phyloP scores from a whole-genome alignment of 2,797 vertebrate species.

The Cetoscarus ocellatus region DNA sequence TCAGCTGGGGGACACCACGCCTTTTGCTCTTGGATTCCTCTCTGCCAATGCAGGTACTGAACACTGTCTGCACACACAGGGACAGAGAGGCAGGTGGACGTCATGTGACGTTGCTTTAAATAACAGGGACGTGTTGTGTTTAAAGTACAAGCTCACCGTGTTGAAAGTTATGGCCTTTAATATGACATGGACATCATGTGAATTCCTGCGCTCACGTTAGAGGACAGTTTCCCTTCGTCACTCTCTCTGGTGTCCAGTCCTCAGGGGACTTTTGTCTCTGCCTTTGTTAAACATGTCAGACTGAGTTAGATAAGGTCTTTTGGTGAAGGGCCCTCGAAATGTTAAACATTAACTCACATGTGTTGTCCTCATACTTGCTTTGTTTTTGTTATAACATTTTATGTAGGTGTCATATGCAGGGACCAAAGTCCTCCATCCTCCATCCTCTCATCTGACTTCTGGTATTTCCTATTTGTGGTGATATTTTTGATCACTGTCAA shows the following conservation, averaged over 20 bases:
- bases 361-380: conserved; percentile 3
- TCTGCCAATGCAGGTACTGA: conserved; percentile 89
- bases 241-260: background rate
- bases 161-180: background rate
- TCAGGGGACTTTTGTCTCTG: conserved; percentile 1
- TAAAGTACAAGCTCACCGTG: conserved; percentile 9
- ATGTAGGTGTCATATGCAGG: background rate
- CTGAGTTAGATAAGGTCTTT: conserved; percentile 63
- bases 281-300: conserved; percentile 37
- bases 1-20: conserved; percentile 95
- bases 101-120: conserved; percentile 25
- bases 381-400: background rate
- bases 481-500: no score
- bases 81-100: background rate
- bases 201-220: background rate
- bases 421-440: background rate
- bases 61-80: background rate
- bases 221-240: background rate
- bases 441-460: background rate
- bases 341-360: conserved; percentile 54
- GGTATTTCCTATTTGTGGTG: no score
- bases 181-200: background rate
- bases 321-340: conserved; percentile 15
- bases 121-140: conserved; percentile 1
- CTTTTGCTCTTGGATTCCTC: conserved; percentile 95